phyloP scores from a whole-genome alignment of 1,140 invertebrate species.

The Zaprionus capensis region DNA sequence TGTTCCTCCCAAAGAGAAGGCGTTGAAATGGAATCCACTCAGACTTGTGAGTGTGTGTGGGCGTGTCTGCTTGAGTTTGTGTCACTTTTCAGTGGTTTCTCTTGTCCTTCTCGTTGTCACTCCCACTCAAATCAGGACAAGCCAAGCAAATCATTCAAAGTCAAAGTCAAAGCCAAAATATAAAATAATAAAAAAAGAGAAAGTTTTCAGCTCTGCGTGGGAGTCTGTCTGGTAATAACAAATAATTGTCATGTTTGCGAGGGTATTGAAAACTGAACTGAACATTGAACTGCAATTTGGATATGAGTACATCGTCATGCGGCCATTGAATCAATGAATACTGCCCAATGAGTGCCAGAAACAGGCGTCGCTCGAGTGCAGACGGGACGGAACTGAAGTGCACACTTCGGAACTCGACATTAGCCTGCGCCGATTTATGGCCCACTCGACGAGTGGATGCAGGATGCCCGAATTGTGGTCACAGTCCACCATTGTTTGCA shows the following conservation, averaged over 20 bases:
- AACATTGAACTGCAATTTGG: conserved; percentile 44
- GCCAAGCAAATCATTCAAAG: conserved; percentile 40
- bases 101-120: conserved; percentile 2
- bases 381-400: conserved; percentile 45
- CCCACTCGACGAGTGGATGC: conserved; percentile 53
- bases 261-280: conserved; percentile 21
- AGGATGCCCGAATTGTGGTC: conserved; percentile 8
- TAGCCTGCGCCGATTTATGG: conserved; percentile 70
- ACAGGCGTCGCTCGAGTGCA: conserved; percentile 40
- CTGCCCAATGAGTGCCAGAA: conserved; percentile 60
- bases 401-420: conserved; percentile 51
- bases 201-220: conserved; percentile 16
- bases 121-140: conserved; percentile 19
- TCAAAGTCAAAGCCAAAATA: conserved; percentile 30
- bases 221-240: conserved; percentile 1
- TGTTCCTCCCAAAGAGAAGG: neutral
- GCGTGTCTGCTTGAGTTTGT: conserved; percentile 24
- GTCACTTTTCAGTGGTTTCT: conserved; percentile 28
- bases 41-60: conserved; percentile 23
- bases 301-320: conserved; percentile 39
- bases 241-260: conserved; percentile 23
- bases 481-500: conserved; percentile 55
- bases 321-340: conserved; percentile 14
- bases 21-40: conserved; percentile 8
- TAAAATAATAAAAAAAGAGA: neutral